Evolutionary conservation across 2,113 vertebrate genomes (phyloP).

Genomic region (Perca flavescens): DNA sequence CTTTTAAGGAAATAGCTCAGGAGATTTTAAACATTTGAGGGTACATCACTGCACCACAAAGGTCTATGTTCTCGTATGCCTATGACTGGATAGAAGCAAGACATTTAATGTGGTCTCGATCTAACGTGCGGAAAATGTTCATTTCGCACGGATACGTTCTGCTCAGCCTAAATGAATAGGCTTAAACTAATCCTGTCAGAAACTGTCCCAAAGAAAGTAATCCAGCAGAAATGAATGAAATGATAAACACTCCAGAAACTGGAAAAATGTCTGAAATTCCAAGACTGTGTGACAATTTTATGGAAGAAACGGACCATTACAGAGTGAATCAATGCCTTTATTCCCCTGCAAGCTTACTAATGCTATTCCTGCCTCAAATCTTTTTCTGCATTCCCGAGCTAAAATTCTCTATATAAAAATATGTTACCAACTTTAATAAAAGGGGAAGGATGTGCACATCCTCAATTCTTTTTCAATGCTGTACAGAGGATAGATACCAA

Average conservation of each 20-base stretch:
- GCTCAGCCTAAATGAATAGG: conserved; percentile 57
- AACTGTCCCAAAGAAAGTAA: conserved; percentile 31
- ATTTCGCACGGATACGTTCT: conserved; percentile 58
- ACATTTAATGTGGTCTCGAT: conserved; percentile 27
- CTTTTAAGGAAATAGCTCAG: conserved; percentile 19
- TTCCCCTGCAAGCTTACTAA: background rate
- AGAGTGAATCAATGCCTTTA: background rate
- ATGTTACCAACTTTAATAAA: background rate
- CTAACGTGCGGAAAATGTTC: conserved; percentile 47
- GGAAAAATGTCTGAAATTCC: conserved; percentile 5
- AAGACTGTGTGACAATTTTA: background rate
- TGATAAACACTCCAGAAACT: conserved; percentile 18
- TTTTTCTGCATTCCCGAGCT: background rate
- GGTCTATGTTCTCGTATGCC: background rate
- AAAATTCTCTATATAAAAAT: background rate
- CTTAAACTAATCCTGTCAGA: conserved; percentile 61
- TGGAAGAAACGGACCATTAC: background rate
- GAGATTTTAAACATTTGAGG: conserved; percentile 23
- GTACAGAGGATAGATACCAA: background rate
- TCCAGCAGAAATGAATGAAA: conserved; percentile 29
- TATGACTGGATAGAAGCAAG: background rate
- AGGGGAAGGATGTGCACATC: too few relatives aligned
- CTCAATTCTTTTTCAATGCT: background rate
- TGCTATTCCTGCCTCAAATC: background rate
- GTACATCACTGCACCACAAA: conserved; percentile 27